Base-by-base conservation (phyloP, 2,888 invertebrate species). In the Phaonia tiefii region DNA sequence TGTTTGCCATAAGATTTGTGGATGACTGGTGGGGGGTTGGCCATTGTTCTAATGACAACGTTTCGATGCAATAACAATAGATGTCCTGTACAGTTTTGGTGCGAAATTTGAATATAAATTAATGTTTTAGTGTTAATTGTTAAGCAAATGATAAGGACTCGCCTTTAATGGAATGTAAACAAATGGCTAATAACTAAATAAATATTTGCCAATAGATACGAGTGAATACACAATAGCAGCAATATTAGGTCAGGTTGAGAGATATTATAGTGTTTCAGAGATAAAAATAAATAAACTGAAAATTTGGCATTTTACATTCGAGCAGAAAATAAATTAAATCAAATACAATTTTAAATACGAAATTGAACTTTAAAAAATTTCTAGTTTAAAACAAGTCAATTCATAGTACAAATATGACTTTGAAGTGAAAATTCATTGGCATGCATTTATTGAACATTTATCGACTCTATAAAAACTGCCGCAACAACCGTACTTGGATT, bases 71-170 rank as follows among this genome's bases (percentile, higher is more conserved):
- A 51, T 20, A 11, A 22, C 49, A 11, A 51, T 2, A 22, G 31
- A 31, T 31, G 17, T 10, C 51, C 11, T 20, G 42, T 15, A 46
- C 11, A 66, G n/a, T 66, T 74, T 74, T 66, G 25, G 51, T 31
- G 22, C 20, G 22, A 42, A 63, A 67, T 67, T 51, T 70, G 17
- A 31, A 69, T 70, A 66, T 56, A 65, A 66, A 70, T 51, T 42
- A 44, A 75, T 67, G 54, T 10, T 67, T 72, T 63, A 49, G 80
- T 75, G 78, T 81, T 81, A 81, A 81, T 81, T 81, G 78, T 75
- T 75, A 72, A 81, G 72, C 75, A 81, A 75, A 73, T 63, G 63
- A 78, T 75, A 75, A 75, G 42, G 46, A 58, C 58, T 54, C 15
- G 1, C 2, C 22, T 11, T 60, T 56, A 49, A 71, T 74, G 46